Base-by-base conservation (phyloP, 2,888 invertebrate species). In the Limnephilus auricula region DNA sequence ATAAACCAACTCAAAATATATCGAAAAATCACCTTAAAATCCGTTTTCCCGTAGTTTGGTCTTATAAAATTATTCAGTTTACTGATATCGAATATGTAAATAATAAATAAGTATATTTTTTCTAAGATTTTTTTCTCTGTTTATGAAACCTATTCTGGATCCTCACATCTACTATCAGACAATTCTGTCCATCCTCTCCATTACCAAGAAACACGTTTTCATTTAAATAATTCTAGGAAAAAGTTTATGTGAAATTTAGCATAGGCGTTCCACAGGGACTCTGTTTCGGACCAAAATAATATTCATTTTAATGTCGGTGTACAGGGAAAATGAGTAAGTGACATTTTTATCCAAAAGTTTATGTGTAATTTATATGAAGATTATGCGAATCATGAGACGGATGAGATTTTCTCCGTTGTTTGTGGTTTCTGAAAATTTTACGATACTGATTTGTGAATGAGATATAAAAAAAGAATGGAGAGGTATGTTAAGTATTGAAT, bases 141-240 rank as follows among this genome's bases (percentile, higher is more conserved):
- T 18, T 25, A 9, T 25, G 5, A 65, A 25, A 65, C 25, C 9
- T 25, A 9, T 65, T 18, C 65, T 65, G 25, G 25, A 65, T 65
- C 65, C 25, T 65, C 65, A 65, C 65, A 1, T 25, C 65, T 65
- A n/a, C 25, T 25, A 2, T 25, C 5, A 65, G 9, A 4, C 6
- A 25, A 25, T 65, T 65, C 65, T 9, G 65, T 65, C 65, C 65
- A 25, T 25, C n/a, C 25, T 9, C 65, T 65, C 25, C 65, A n/a
- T 9, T 25, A 25, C 65, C 25, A 65, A 65, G 25, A 40, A 30
- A 40, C 13, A 45, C 34, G 40, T 85, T 85, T 85, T n/a, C 30
- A 85, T 85, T 85, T 85, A 85, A 40, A 85, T 85, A 30, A 37
- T 85, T 85, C 85, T 85, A 40, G 45, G 40, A 85, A 85, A 85